A percentile compares a stretch with the other conserved stretches of the same genome.
Conservation (phyloP, 2,113 vertebrate genomes). For the Ptilorrhoa leucosticta region DNA sequence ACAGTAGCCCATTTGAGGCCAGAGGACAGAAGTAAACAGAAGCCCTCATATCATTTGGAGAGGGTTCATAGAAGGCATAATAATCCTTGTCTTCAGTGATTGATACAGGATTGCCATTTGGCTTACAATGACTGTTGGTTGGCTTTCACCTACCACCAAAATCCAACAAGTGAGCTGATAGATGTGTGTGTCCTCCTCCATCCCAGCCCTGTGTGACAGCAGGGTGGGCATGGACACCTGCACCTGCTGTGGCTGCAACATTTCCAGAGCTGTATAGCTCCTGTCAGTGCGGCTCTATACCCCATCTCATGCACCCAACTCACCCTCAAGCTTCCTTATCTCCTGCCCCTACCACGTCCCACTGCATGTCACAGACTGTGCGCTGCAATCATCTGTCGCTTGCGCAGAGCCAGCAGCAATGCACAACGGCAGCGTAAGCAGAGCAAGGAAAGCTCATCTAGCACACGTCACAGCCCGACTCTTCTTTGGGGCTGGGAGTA, state of each 20-base stretch:
- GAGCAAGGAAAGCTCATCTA: background rate
- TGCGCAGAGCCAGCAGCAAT: rapidly evolving
- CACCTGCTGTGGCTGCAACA: background rate
- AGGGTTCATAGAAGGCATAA: background rate
- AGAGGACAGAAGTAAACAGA: background rate
- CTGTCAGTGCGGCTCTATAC: background rate
- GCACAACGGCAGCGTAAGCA: background rate
- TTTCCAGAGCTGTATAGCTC: background rate
- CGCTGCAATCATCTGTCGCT: background rate
- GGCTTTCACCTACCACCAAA: background rate
- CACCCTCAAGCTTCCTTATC: background rate
- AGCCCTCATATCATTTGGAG: background rate
- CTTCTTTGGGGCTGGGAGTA: background rate
- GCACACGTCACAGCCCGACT: background rate
- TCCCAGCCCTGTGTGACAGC: background rate
- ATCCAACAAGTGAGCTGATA: background rate
- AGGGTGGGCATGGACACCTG: rapidly evolving
- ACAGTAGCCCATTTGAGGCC: background rate
- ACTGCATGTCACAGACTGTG: background rate
- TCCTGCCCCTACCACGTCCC: background rate
- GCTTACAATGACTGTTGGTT: background rate
- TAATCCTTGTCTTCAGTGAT: background rate
- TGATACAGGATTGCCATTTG: background rate
- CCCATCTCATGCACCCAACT: background rate
- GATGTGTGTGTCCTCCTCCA: background rate